Evolutionary conservation across 2,797 vertebrate genomes (phyloP).

Genomic region (Trichosurus vulpecula): DNA sequence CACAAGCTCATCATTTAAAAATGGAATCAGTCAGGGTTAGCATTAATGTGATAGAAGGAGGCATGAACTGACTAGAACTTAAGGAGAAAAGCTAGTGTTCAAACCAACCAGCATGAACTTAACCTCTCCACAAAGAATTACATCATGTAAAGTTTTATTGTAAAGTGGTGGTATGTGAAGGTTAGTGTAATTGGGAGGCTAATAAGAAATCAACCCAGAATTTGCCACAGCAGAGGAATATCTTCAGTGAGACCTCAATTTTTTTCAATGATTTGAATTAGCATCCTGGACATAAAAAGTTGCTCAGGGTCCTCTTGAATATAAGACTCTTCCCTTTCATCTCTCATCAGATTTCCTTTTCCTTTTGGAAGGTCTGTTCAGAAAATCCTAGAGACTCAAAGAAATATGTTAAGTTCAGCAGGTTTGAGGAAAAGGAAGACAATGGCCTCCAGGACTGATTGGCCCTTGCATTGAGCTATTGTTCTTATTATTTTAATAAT

Average conservation of each 20-base stretch:
- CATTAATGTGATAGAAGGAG: too few species aligned
- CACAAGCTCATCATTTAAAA: neutral
- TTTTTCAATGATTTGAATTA: constrained; percentile 42
- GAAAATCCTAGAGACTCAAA: neutral
- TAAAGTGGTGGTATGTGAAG: constrained; percentile 42
- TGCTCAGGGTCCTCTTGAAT: constrained; percentile 18
- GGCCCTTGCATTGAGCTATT: constrained; percentile 24
- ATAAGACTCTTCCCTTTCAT: neutral
- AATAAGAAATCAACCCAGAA: constrained; percentile 53
- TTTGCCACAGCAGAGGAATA: constrained; percentile 43
- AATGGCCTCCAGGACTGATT: constrained; percentile 13
- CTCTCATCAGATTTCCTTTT: constrained; percentile 17
- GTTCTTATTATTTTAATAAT: constrained; percentile 58
- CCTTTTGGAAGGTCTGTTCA: neutral
- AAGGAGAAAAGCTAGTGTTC: constrained; percentile 27
- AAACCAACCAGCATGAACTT: constrained; percentile 19
- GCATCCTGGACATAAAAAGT: neutral
- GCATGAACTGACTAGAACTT: neutral
- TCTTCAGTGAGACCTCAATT: constrained; percentile 53
- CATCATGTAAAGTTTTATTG: constrained; percentile 68
- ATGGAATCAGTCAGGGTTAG: too few species aligned
- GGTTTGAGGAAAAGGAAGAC: constrained; percentile 36
- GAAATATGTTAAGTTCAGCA: neutral
- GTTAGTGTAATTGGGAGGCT: constrained; percentile 9
- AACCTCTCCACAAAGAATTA: constrained; percentile 41